Percentiles rank a stretch among this genome's conserved stretches.
Evolutionary conservation across 2,113 vertebrate species (phyloP).

Genomic region (Phocoena phocoena): DNA sequence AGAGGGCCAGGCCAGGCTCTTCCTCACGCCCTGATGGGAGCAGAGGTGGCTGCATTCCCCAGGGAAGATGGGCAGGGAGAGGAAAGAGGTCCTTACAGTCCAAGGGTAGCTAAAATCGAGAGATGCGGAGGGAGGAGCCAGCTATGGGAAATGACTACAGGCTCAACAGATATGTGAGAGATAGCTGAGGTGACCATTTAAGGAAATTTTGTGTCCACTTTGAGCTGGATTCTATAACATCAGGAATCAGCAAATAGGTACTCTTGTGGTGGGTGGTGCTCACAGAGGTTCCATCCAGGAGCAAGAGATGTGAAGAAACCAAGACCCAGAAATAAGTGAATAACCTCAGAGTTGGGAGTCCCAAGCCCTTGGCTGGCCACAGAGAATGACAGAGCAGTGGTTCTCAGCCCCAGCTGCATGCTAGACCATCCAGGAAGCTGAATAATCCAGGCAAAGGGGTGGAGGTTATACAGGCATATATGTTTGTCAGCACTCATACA

Average conservation of each 20-base stretch:
- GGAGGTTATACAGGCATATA: neutral
- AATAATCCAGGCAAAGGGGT: neutral
- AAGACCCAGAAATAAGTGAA: neutral
- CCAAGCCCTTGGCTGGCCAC: neutral
- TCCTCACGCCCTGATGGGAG: neutral
- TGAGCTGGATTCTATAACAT: neutral
- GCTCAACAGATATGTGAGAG: neutral
- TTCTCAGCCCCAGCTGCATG: neutral
- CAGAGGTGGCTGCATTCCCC: neutral
- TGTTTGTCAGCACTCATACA: neutral
- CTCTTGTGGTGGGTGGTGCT: neutral
- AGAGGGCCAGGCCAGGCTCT: neutral
- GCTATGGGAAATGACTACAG: neutral
- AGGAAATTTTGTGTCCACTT: neutral
- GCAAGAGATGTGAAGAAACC: neutral
- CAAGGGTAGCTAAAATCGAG: neutral
- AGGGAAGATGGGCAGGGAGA: neutral
- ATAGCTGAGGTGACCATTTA: neutral
- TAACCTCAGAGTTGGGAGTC: neutral
- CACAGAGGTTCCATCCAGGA: neutral
- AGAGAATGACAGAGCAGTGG: neutral
- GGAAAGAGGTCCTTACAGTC: neutral
- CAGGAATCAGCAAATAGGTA: neutral
- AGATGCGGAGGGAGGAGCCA: neutral
- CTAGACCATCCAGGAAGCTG: neutral